Evolutionary conservation across 2,113 vertebrate species (phyloP).

Genomic region (Oryzias celebensis): DNA sequence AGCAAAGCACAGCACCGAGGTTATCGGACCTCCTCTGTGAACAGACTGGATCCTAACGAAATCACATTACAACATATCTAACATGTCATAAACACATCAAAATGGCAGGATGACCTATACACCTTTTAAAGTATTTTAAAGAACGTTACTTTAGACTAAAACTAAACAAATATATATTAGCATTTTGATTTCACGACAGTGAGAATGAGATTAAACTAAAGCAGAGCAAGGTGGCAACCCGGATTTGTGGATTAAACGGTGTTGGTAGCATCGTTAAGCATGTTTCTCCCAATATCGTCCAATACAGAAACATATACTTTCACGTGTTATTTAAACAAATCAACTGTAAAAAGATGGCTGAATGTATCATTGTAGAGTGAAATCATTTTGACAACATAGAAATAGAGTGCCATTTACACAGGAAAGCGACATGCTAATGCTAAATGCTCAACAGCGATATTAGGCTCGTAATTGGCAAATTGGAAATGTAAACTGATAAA

Average conservation of each 20-base stretch:
- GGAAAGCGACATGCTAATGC: constrained; percentile 54
- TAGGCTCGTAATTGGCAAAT: constrained; percentile 35
- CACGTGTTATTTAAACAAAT: not conserved
- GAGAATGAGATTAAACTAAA: not conserved
- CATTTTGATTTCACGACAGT: not conserved
- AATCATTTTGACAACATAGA: constrained; percentile 17
- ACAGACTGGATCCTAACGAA: constrained; percentile 42
- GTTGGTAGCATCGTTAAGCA: constrained; percentile 13
- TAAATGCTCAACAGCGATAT: constrained; percentile 35
- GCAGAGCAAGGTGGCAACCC: constrained; percentile 6
- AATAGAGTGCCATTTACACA: not conserved
- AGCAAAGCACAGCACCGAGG: constrained; percentile 58
- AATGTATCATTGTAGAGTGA: not conserved
- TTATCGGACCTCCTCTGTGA: constrained; percentile 48
- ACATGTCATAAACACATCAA: not conserved
- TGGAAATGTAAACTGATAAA: not conserved
- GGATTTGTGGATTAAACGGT: not conserved
- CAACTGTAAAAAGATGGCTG: not conserved
- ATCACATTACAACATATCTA: not conserved
- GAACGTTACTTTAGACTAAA: not conserved
- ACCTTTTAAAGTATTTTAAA: not conserved
- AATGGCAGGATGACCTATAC: not conserved
- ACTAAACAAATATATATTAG: not conserved
- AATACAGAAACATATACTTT: not conserved
- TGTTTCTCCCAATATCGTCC: not conserved